Evolutionary conservation across 1,140 invertebrate species (phyloP), one percentile per base, ranked within the genome.

Genomic region (Aricia agestis): DNA sequence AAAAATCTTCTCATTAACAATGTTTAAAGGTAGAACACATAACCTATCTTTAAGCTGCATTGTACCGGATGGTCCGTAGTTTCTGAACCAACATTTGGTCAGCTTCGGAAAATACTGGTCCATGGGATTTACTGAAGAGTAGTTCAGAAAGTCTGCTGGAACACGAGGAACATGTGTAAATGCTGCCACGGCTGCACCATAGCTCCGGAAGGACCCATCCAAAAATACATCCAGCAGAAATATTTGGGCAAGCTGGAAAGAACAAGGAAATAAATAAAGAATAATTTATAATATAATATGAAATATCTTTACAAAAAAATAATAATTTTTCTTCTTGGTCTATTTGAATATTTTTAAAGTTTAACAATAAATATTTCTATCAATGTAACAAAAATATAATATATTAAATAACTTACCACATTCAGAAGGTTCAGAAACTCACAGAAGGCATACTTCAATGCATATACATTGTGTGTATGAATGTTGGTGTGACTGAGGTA

Each of bases 1-100:
- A 78, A 96, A 97, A 66, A 97, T 94, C 82, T 97, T 97, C 79
- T 97, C 96, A 82, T 97, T 96, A 15, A 97, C 90, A 72, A 96
- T 94, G 79, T 97, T 97, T 10, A 97, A 78, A 0, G 96, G 95
- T 65, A 97, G 84, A 6, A 97, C 92, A 77, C 96, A 97, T 0
- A 97, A 87, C 10, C 93, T 93, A 75, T 97, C 96, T 72, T 92
- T 92, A 0, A 89, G 82, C 78, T 94, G 92, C 17, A 93, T 82
- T 0, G 90, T 86, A 6, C 95, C 95, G 11, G 93, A 95, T 76
- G 92, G 91, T 73, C 93, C 96, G 81, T 88, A 96, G 72, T 90
- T 94, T 68, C 93, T 87, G 65, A 96, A 94, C 67, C 93, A 93
- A 81, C 96, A 97, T 87, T 97, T 97, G n/a, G 96, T 94, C n/a